Base-by-base conservation (phyloP, 1,140 invertebrate species). In the Drosophila obscura region DNA sequence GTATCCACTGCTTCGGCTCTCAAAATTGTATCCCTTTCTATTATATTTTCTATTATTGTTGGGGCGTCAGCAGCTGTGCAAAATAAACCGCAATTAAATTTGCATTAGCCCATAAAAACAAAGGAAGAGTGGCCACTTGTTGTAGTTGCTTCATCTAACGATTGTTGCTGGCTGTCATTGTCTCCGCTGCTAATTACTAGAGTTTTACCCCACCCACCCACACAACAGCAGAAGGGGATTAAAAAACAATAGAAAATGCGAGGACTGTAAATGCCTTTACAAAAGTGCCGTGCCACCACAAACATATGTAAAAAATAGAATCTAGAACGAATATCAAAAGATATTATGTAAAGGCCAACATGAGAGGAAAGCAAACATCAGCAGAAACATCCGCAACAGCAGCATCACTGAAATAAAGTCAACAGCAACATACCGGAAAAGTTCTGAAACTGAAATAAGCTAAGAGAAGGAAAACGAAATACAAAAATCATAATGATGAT, bases 401-500 rank as follows among this genome's bases (percentile, higher is more conserved):
- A 74, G 5, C 58, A 48, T 22, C 45, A 39, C 48, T 39, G 51
- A 63, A 59, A 51, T n/a, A 61, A 56, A 61, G 66, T 49, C 48
- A 78, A 46, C 49, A 80, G 41, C 51, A 56, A 43, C 59, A 41
- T 26, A 22, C 49, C 48, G 4, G 22, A 63, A 26, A 41, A 62
- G 56, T 44, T 51, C 35, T 39, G 35, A 39, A 43, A 60, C 79
- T 66, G 44, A 64, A 57, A 55, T 64, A 65, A 63, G 53, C 35
- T 59, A 55, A 52, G 19, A 46, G 41, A 58, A 55, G 48, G 19
- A 65, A 51, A 59, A 48, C 66, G 58, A 69, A 74, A 68, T 55
- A 52, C 55, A 52, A 80, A 85, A 75, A 78, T 77, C 78, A 78
- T 78, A 75, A 85, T 78, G 78, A 85, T 87, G 82, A 85, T 87